These are phyloP conservation scores for Dicaeum eximium DNA, from an alignment of 2,113 vertebrate species.

Conservation along the genomic window DNA sequence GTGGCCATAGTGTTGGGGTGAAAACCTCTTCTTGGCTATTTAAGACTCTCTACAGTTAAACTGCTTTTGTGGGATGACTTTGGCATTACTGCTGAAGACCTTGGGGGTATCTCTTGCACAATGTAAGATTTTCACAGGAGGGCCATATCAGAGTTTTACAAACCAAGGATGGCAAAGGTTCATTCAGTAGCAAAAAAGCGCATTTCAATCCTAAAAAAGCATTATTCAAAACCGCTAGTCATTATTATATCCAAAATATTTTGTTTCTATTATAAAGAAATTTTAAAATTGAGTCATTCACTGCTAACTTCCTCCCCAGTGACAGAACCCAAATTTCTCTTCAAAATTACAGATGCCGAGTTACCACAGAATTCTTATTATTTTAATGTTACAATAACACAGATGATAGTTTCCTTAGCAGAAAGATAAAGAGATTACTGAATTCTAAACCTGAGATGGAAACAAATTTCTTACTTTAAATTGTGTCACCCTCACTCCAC, in stretches of 20 bases:
- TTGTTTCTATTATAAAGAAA: neutral
- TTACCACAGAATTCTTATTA: neutral
- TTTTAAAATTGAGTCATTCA: neutral
- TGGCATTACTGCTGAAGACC: neutral
- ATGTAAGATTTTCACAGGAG: neutral
- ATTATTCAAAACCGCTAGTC: neutral
- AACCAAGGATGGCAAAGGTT: neutral
- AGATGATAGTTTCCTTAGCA: neutral
- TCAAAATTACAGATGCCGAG: neutral
- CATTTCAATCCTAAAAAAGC: neutral
- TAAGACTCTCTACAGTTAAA: neutral
- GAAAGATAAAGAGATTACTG: slow-evolving; percentile 43
- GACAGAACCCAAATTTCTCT: neutral
- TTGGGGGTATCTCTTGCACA: neutral
- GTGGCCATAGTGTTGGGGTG: neutral
- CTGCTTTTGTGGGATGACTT: neutral
- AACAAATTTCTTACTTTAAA: slow-evolving; percentile 61
- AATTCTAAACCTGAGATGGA: slow-evolving; percentile 24
- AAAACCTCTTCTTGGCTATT: neutral
- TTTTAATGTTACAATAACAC: slow-evolving; percentile 1
- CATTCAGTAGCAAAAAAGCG: neutral
- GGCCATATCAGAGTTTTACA: neutral
- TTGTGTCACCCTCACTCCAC: neutral
- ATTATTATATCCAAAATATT: neutral
- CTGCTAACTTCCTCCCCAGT: neutral